Conservation (phyloP, 2,888 invertebrate genomes). For the Dioctria rufipes region DNA sequence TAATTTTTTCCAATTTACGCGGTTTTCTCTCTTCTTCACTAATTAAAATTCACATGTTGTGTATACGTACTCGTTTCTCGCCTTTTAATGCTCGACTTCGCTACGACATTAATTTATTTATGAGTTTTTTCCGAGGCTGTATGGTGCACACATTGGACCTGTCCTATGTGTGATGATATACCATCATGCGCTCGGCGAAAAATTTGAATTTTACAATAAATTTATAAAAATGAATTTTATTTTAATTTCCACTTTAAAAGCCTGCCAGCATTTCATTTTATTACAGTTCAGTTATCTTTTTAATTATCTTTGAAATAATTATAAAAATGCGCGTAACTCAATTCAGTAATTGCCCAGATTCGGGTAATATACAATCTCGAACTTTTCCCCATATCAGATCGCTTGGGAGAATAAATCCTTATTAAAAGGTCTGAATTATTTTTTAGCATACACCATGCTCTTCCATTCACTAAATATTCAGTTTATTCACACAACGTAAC, state of each 20-base stretch:
- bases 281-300: constrained; percentile 36
- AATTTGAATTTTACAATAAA: constrained; percentile 50
- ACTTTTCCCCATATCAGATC: constrained; percentile 1
- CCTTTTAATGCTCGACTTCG: background rate
- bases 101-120: constrained; percentile 37
- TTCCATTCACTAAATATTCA: constrained; percentile 18
- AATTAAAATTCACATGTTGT: constrained; percentile 31
- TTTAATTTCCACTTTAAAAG: constrained; percentile 15
- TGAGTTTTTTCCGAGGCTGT: constrained; percentile 5
- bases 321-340: constrained; percentile 30
- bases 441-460: constrained; percentile 18
- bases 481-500: constrained; percentile 42
- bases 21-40: constrained; percentile 5
- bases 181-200: constrained; percentile 5
- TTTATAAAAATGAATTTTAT: constrained; percentile 38
- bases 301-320: constrained; percentile 49
- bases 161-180: constrained; percentile 6
- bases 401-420: constrained; percentile 29
- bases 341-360: constrained; percentile 25
- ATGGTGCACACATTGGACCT: constrained; percentile 3
- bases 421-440: constrained; percentile 18
- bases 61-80: constrained; percentile 26
- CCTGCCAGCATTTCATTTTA: constrained; percentile 15
- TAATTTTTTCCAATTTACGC: constrained; percentile 15
- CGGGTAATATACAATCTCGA: background rate